Conservation (phyloP, 2,113 vertebrate species). For the Tragelaphus scriptus region DNA sequence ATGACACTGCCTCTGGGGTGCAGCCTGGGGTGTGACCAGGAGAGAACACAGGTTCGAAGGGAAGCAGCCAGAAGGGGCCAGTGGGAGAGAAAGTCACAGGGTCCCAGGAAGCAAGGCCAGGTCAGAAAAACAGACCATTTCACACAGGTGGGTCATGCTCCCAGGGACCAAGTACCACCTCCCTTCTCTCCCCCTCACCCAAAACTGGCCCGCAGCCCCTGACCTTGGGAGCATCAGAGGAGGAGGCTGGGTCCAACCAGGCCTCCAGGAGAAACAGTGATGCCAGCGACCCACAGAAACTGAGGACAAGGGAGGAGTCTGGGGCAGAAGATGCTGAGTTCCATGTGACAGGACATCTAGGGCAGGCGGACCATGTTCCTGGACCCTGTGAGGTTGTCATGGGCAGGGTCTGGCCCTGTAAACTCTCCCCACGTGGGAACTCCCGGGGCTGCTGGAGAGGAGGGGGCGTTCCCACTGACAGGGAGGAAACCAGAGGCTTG, state of each 20-base stretch:
- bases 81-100: neutral
- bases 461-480: too few species aligned
- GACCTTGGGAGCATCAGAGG: neutral
- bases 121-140: neutral
- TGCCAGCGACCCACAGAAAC: rapidly evolving
- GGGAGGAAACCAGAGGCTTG: too few species aligned
- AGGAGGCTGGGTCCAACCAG: neutral
- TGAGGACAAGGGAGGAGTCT: neutral
- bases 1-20: neutral
- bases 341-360: neutral
- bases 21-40: neutral
- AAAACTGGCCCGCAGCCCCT: neutral
- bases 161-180: neutral
- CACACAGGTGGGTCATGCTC: neutral
- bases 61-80: neutral
- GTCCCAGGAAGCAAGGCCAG: neutral
- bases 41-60: neutral
- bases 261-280: neutral
- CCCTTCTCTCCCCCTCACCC: neutral
- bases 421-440: too few species aligned
- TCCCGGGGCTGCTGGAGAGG: too few species aligned
- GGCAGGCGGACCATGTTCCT: neutral
- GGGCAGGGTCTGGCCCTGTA: too few species aligned
- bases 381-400: neutral
- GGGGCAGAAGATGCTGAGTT: neutral